These are phyloP conservation scores for Trematomus loennbergii DNA, from an alignment of 2,113 vertebrate genomes.

Conservation along the genomic window DNA sequence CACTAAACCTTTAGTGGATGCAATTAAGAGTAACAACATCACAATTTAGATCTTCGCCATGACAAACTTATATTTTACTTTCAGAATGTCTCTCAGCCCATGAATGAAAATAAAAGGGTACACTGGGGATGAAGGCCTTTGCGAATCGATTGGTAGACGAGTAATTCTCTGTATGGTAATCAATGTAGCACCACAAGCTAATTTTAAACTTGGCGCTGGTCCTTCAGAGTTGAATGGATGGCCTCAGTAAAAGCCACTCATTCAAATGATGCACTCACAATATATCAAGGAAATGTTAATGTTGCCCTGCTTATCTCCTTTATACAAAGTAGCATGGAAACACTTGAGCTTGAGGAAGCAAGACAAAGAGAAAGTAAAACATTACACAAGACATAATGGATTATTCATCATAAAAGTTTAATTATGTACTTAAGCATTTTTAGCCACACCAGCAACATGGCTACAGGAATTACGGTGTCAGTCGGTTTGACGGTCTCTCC, in stretches of 20 bases:
- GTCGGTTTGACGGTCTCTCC: not conserved
- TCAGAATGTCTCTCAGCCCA: constrained; percentile 12
- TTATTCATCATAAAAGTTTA: not conserved
- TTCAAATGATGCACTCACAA: constrained; percentile 41
- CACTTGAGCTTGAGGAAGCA: not conserved
- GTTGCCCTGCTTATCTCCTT: constrained; percentile 10
- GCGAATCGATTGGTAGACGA: constrained; percentile 20
- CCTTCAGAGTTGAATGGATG: constrained; percentile 34
- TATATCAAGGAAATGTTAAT: constrained; percentile 26
- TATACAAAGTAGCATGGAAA: not conserved
- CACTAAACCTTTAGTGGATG: constrained; percentile 43
- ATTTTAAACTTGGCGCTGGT: constrained; percentile 50
- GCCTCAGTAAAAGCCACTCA: constrained; percentile 41
- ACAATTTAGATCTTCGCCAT: constrained; percentile 16
- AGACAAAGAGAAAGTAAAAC: not conserved
- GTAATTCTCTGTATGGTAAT: constrained; percentile 42
- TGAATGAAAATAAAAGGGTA: constrained; percentile 52
- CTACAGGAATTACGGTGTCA: not conserved
- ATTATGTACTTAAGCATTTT: not conserved
- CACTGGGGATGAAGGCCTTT: constrained; percentile 1
- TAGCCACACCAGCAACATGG: not conserved
- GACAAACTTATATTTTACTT: constrained; percentile 11
- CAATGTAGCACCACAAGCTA: constrained; percentile 25
- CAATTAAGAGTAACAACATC: constrained; percentile 2
- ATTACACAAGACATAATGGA: not conserved